phyloP scores from a whole-genome alignment of 2,113 vertebrate genomes.

The Galemys pyrenaicus region DNA sequence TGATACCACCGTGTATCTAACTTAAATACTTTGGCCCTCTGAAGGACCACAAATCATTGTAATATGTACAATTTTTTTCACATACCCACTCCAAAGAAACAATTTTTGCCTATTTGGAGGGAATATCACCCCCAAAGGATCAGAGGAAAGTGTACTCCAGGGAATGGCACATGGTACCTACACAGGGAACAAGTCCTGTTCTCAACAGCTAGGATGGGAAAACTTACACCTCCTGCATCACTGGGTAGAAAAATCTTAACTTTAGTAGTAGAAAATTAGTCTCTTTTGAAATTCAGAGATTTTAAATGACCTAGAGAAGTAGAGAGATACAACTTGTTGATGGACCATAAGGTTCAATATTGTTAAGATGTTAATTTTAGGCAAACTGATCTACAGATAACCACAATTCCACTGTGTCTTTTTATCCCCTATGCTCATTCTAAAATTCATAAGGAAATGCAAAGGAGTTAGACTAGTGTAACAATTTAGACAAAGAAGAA shows the following conservation, averaged over 20 bases:
- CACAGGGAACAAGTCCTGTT: not conserved
- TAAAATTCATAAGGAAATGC: conserved; percentile 2
- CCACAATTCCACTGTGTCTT: not conserved
- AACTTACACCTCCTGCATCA: not conserved
- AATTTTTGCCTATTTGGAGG: not conserved
- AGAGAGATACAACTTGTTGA: not conserved
- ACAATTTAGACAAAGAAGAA: not conserved
- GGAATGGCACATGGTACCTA: not conserved
- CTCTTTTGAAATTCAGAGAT: conserved; percentile 16
- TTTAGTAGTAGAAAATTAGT: not conserved
- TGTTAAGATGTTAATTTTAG: not conserved
- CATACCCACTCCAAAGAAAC: not conserved
- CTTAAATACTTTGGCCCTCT: not conserved
- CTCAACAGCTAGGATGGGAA: not conserved
- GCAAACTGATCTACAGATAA: not conserved
- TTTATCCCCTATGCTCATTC: not conserved
- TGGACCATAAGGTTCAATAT: not conserved
- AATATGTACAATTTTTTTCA: not conserved
- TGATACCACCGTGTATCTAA: not conserved
- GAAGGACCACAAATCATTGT: not conserved
- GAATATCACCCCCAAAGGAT: not conserved
- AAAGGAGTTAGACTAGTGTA: not conserved
- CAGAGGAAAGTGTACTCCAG: not conserved
- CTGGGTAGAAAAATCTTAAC: not conserved
- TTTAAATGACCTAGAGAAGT: too few relatives aligned